A percentile compares a stretch with the other conserved stretches of the same genome.
Conservation (phyloP, 2,797 vertebrate genomes). For the Protonibea diacanthus region DNA sequence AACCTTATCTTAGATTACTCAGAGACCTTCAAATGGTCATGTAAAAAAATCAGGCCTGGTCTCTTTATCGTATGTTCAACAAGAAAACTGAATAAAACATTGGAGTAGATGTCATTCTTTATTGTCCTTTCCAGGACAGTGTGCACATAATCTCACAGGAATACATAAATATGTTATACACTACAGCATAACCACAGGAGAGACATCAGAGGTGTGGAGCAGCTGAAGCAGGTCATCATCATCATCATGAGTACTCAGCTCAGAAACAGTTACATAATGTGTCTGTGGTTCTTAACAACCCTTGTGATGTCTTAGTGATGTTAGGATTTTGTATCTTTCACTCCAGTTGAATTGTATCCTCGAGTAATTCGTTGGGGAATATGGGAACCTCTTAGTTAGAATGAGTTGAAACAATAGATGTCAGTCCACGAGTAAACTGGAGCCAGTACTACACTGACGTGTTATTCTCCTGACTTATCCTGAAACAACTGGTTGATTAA, state of each 20-base stretch:
- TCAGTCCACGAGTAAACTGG: slow-evolving; percentile 11
- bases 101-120: no score
- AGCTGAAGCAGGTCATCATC: no score
- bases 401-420: slow-evolving; percentile 20
- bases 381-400: neutral
- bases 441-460: neutral
- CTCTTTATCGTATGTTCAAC: neutral
- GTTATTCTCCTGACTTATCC: neutral
- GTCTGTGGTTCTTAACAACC: neutral
- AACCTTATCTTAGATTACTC: neutral
- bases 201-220: no score
- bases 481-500: neutral
- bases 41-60: neutral
- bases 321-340: no score
- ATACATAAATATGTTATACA: no score
- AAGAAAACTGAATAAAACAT: no score
- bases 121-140: no score
- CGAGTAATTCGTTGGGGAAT: slow-evolving; percentile 8
- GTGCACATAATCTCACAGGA: no score
- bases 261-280: neutral
- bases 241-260: neutral
- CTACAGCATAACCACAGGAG: no score
- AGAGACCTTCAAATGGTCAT: neutral
- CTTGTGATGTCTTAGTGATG: no score
- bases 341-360: slow-evolving; percentile 3